These are phyloP conservation scores for Melieria omissa DNA, from an alignment of 2,888 invertebrate species.

Conservation along the genomic window DNA sequence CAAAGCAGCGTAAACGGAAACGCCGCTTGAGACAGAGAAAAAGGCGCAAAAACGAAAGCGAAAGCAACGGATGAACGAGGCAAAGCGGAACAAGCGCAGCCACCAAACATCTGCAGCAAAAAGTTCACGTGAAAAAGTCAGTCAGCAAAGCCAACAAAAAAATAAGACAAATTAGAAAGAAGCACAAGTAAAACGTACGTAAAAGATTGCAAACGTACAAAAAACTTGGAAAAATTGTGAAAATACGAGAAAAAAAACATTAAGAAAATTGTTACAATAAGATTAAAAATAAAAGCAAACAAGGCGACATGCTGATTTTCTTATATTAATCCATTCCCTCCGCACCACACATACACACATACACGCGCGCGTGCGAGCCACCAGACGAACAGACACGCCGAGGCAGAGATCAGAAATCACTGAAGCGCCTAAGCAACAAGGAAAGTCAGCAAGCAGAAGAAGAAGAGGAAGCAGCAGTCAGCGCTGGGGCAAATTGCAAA, in stretches of 20 bases:
- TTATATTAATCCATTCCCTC: constrained; percentile 35
- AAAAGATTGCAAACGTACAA: not conserved
- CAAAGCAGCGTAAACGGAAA: constrained; percentile 10
- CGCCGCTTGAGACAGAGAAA: not conserved
- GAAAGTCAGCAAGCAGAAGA: not conserved
- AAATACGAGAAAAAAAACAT: not conserved
- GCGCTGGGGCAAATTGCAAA: not conserved
- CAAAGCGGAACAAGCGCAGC: constrained; percentile 8
- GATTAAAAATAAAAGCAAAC: constrained; percentile 11
- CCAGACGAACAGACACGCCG: not conserved
- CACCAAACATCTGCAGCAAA: no score
- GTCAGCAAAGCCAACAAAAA: not conserved
- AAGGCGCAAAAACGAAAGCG: not conserved
- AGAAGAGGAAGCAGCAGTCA: constrained; percentile 2
- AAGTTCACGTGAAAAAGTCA: constrained; percentile 7
- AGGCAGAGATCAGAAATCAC: not conserved
- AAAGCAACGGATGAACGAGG: constrained; percentile 4
- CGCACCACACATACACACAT: not conserved
- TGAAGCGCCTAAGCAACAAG: not conserved
- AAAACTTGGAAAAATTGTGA: not conserved
- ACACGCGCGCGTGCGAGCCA: not conserved
- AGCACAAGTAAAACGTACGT: not conserved
- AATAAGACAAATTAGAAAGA: not conserved
- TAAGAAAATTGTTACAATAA: constrained; percentile 12
- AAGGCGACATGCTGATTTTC: constrained; percentile 13